phyloP scores from a whole-genome alignment of 1,140 invertebrate genomes.

The Caerostris extrusa region DNA sequence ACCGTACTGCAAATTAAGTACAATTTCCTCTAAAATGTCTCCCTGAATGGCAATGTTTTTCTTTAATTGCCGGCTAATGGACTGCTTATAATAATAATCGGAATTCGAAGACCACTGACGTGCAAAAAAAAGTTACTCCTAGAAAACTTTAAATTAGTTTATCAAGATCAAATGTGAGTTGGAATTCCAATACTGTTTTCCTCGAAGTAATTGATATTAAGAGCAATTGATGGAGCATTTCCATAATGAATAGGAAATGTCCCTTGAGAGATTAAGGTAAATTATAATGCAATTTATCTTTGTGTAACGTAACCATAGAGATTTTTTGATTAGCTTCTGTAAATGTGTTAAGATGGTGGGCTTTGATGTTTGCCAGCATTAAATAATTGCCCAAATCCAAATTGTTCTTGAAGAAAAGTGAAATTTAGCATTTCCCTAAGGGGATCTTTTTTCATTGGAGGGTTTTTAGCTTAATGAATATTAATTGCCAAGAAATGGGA shows the following conservation, averaged over 20 bases:
- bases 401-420: slow-evolving; percentile 16
- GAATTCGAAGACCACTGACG: too few relatives aligned
- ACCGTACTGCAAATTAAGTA: too few relatives aligned
- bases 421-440: neutral
- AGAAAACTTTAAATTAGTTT: too few relatives aligned
- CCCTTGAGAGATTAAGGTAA: slow-evolving; percentile 47
- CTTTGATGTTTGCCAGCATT: neutral
- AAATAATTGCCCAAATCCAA: slow-evolving; percentile 1
- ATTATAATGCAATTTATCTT: slow-evolving; percentile 61
- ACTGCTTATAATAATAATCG: too few relatives aligned
- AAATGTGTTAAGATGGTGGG: neutral
- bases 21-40: too few relatives aligned
- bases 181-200: neutral
- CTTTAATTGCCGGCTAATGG: too few relatives aligned
- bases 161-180: neutral
- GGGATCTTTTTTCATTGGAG: neutral
- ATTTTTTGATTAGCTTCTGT: neutral
- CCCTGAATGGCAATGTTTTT: too few relatives aligned
- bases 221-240: slow-evolving; percentile 36
- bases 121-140: too few relatives aligned
- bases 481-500: slow-evolving; percentile 11
- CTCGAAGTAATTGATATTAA: neutral
- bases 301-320: neutral
- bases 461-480: slow-evolving; percentile 26
- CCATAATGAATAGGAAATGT: slow-evolving; percentile 63